These are phyloP conservation scores for Empidonax traillii DNA, from an alignment of 2,113 vertebrate species.

Conservation along the genomic window DNA sequence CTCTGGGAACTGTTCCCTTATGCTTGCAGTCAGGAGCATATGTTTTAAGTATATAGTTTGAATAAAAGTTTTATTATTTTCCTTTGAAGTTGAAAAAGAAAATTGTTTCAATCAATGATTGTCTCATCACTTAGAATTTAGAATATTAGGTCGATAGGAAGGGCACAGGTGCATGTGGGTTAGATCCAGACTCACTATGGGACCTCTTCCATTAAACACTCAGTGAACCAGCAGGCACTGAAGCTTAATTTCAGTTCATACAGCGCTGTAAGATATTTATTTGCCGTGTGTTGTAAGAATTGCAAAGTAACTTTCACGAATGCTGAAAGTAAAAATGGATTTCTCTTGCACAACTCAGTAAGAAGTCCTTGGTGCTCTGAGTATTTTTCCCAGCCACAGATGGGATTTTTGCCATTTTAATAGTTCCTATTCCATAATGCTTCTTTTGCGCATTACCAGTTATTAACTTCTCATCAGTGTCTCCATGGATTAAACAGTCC, in stretches of 20 bases:
- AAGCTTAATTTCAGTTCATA: not conserved
- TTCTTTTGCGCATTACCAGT: not conserved
- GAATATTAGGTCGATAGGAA: not conserved
- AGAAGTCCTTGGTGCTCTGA: not conserved
- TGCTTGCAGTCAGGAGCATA: not conserved
- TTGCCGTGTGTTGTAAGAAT: not conserved
- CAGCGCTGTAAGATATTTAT: not conserved
- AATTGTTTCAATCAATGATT: not conserved
- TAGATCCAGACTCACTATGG: not conserved
- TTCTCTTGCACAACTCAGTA: not conserved
- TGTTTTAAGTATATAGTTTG: not conserved
- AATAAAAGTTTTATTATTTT: not conserved
- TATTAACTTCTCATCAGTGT: not conserved
- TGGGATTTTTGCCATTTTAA: not conserved
- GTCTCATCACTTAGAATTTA: not conserved
- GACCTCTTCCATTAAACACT: not conserved
- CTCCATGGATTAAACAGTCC: constrained; percentile 14
- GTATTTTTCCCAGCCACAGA: not conserved
- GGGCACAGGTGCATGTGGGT: not conserved
- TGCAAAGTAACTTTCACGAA: not conserved
- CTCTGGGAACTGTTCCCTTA: not conserved
- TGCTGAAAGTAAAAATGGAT: not conserved
- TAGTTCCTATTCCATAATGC: not conserved
- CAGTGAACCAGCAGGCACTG: not conserved
- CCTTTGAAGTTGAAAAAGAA: not conserved